phyloP scores from a whole-genome alignment of 2,888 invertebrate species.

The Leptopterna dolabrata region DNA sequence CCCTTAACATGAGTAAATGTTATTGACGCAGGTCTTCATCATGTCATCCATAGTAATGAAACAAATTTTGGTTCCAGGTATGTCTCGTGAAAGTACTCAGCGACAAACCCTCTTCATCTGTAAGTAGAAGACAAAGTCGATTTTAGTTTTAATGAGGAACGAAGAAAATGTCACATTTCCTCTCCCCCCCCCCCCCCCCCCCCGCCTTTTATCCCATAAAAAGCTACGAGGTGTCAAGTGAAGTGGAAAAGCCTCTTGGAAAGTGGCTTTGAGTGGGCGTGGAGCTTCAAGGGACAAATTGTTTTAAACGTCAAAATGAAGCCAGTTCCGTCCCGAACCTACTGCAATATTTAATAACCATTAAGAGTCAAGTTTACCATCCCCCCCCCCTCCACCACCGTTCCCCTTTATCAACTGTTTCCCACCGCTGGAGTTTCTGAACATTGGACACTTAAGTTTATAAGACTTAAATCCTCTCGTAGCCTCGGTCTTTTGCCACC shows the following conservation, averaged over 20 bases:
- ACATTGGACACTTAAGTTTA: not conserved
- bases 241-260: not conserved
- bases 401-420: not conserved
- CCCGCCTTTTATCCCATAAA: not conserved
- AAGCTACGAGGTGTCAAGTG: not conserved
- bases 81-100: not conserved
- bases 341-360: conserved; percentile 50
- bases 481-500: not conserved
- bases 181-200: not conserved
- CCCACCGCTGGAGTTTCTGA: not conserved
- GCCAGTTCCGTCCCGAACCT: conserved; percentile 10
- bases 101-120: not conserved
- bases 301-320: conserved; percentile 45
- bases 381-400: too few species aligned
- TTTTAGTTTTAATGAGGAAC: not conserved
- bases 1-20: too few species aligned
- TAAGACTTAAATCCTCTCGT: not conserved
- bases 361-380: conserved; percentile 5
- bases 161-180: not conserved
- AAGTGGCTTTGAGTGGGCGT: not conserved
- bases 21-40: too few species aligned
- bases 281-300: conserved; percentile 23
- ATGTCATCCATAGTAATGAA: not conserved
- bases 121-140: not conserved
- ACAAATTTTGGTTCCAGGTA: not conserved